phyloP scores from a whole-genome alignment of 1,140 invertebrate genomes.

The Rhagoletis zephyria region DNA sequence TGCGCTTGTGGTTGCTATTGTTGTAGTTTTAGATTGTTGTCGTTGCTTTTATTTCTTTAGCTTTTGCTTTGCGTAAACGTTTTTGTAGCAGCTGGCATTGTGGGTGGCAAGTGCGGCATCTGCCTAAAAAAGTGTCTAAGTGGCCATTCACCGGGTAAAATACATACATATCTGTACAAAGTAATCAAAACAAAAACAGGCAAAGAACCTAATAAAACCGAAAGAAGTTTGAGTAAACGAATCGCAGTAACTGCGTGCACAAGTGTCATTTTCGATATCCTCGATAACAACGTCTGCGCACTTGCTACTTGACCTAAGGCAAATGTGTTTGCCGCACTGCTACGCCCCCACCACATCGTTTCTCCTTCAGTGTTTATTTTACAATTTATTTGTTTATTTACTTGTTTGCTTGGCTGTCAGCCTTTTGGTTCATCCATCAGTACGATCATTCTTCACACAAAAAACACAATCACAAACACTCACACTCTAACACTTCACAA shows the following conservation, averaged over 20 bases:
- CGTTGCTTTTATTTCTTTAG: neutral
- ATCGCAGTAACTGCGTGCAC: slow-evolving; percentile 22
- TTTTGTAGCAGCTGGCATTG: neutral
- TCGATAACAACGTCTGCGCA: neutral
- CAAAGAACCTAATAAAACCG: neutral
- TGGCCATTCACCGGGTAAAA: neutral
- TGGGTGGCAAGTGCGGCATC: neutral
- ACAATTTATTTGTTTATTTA: slow-evolving; percentile 16
- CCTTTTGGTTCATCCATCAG: neutral
- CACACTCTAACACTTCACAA: no score
- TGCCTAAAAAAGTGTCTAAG: neutral
- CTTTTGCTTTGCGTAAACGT: neutral
- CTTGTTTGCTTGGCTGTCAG: neutral
- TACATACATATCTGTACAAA: neutral
- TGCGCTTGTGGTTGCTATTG: slow-evolving; percentile 1
- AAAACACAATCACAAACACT: neutral
- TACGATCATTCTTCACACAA: neutral
- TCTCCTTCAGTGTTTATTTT: neutral
- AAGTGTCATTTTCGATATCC: slow-evolving; percentile 26
- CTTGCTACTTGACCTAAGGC: no score
- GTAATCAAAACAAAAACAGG: neutral
- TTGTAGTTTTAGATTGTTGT: neutral
- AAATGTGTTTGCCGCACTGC: neutral
- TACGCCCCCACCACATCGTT: neutral
- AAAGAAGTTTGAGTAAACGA: neutral